Percentiles rank a stretch among this genome's conserved stretches.
phyloP scores from a whole-genome alignment of 2,113 vertebrate genomes.

The Diadophis punctatus region DNA sequence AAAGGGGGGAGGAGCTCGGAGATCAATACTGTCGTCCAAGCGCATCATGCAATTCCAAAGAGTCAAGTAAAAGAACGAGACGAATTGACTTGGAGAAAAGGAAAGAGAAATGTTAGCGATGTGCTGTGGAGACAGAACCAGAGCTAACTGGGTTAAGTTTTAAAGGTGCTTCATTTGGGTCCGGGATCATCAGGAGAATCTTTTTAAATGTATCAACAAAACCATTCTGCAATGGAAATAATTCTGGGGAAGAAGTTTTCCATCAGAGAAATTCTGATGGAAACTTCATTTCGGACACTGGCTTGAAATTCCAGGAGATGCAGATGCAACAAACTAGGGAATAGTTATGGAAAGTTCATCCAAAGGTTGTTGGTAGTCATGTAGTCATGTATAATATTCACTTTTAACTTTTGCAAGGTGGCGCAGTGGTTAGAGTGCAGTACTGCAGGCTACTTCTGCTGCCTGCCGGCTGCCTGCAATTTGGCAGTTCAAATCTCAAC shows the following conservation, averaged over 20 bases:
- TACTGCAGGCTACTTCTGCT: neutral
- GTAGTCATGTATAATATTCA: neutral
- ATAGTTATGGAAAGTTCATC: neutral
- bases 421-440: neutral
- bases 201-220: neutral
- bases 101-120: neutral
- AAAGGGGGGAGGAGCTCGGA: neutral
- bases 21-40: neutral
- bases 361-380: neutral
- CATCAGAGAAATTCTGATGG: neutral
- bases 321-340: neutral
- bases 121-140: neutral
- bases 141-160: neutral
- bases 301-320: neutral
- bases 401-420: too few relatives aligned
- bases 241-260: neutral
- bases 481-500: too few relatives aligned
- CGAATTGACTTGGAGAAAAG: neutral
- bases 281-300: neutral
- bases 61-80: neutral
- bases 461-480: too few relatives aligned
- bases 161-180: neutral
- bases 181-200: neutral
- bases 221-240: neutral
- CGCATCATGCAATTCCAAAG: neutral